Evolutionary conservation across 2,888 invertebrate genomes (phyloP).

Genomic region (Lucinisca nassula): DNA sequence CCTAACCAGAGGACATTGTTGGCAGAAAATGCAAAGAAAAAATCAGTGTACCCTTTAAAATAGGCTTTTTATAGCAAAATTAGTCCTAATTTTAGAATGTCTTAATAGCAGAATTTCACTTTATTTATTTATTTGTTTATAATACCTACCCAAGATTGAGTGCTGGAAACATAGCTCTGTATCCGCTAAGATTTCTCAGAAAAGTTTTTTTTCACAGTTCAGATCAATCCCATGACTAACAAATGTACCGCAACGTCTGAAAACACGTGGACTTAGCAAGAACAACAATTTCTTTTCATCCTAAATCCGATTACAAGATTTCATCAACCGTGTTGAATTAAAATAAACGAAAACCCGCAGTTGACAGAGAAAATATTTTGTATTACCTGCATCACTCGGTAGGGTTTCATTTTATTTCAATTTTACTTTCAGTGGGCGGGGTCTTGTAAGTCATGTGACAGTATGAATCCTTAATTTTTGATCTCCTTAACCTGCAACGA

Average conservation of each 20-base stretch:
- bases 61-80: too few species aligned
- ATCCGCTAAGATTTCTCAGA: not conserved
- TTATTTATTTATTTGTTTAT: not conserved
- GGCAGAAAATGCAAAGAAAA: too few species aligned
- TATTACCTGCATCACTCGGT: not conserved
- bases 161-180: not conserved
- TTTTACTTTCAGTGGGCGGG: not conserved
- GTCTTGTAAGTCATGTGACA: not conserved
- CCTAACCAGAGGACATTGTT: too few species aligned
- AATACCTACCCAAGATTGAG: not conserved
- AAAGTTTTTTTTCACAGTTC: too few species aligned
- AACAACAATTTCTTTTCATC: not conserved
- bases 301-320: not conserved
- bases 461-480: not conserved
- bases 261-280: not conserved
- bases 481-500: not conserved
- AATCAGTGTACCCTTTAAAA: too few species aligned
- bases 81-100: too few species aligned
- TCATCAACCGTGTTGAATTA: not conserved
- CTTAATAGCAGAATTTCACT: not conserved
- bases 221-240: not conserved
- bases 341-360: not conserved
- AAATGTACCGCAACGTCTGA: not conserved
- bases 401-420: not conserved
- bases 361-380: constrained; percentile 2